Base-by-base conservation (phyloP, 2,113 vertebrate genomes). In the Turnix velox region DNA sequence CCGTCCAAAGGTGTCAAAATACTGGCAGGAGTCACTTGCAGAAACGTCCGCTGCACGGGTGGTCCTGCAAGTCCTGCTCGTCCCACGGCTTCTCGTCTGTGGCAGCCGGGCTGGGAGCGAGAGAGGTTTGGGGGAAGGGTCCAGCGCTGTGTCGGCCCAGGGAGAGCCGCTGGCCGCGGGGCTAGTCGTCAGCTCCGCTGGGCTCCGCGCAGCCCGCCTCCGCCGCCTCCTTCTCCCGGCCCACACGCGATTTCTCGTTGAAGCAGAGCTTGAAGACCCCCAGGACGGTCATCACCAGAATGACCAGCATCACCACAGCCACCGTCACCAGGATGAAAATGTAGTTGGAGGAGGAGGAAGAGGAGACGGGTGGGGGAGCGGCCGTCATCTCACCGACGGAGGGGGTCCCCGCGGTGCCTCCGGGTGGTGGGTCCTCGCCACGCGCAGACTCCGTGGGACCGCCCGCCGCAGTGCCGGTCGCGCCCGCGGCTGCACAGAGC, bases 221-320 rank as follows among this genome's bases (percentile, higher is more conserved):
- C 28, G 49, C 73, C 40, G 66, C n/a, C 25, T 66, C 84, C 61
- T 97, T 97, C 14, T 61, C n/a, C 12, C 63, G 27, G 59, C 27
- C n/a, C 43, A 80, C 55, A 23, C n/a, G n/a, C n/a, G 95, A 39
- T 19, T 85, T 74, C 46, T 84, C 95, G 54, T 95, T 94, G 87
- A 97, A 97, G 74, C 97, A 98, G 43, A 96, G 57, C 76, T 95
- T 97, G 96, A 97, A 98, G 67, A 97, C 96, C 24, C 97, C 97
- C 76, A 98, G 65, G 14, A 97, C 93, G 11, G 95, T 97, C 93
- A 97, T 94, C 77, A 97, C 92, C 84, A 98, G 78, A 65, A 98
- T 91, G 66, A 97, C 7, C 73, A 98, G 73, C 78, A 96, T 95
- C 12, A 98, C 93, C 17, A 98, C 97, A 0, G 97, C 97, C 33